These are phyloP conservation scores for Portevinia maculata DNA, from an alignment of 2,888 invertebrate genomes.

Conservation along the genomic window DNA sequence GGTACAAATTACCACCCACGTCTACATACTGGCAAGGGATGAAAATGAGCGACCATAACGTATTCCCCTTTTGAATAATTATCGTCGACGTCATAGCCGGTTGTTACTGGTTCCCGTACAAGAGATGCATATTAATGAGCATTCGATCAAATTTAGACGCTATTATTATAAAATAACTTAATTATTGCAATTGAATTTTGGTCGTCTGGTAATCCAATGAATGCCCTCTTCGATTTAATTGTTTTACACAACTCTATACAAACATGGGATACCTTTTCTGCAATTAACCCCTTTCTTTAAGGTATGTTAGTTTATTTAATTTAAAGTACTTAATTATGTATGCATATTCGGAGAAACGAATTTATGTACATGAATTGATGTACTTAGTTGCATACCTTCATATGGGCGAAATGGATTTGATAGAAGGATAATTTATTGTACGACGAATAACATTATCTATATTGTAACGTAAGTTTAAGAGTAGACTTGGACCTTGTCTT, in stretches of 20 bases:
- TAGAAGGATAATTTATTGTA: no score
- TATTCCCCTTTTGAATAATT: slow-evolving; percentile 65
- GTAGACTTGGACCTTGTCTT: no score
- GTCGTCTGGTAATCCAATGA: slow-evolving; percentile 53
- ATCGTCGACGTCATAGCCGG: slow-evolving; percentile 36
- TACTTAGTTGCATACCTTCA: no score
- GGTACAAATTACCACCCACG: slow-evolving; percentile 68
- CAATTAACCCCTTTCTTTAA: slow-evolving; percentile 51
- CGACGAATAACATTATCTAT: no score
- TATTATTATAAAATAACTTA: slow-evolving; percentile 73
- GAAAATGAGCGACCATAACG: slow-evolving; percentile 62
- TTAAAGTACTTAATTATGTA: not conserved
- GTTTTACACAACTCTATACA: slow-evolving; percentile 40
- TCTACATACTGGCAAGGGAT: slow-evolving; percentile 55
- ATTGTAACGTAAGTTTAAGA: no score
- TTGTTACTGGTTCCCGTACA: slow-evolving; percentile 60
- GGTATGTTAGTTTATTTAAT: slow-evolving; percentile 26
- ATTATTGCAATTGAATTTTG: slow-evolving; percentile 71
- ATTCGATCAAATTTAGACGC: slow-evolving; percentile 67
- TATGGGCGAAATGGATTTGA: no score
- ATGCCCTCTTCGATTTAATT: slow-evolving; percentile 60
- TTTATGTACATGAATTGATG: no score
- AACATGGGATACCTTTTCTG: not conserved
- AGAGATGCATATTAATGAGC: slow-evolving; percentile 70
- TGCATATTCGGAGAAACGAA: no score